Percentiles rank a stretch among this genome's conserved stretches.
Conservation (phyloP, 2,113 vertebrate genomes). For the Numenius arquata region DNA sequence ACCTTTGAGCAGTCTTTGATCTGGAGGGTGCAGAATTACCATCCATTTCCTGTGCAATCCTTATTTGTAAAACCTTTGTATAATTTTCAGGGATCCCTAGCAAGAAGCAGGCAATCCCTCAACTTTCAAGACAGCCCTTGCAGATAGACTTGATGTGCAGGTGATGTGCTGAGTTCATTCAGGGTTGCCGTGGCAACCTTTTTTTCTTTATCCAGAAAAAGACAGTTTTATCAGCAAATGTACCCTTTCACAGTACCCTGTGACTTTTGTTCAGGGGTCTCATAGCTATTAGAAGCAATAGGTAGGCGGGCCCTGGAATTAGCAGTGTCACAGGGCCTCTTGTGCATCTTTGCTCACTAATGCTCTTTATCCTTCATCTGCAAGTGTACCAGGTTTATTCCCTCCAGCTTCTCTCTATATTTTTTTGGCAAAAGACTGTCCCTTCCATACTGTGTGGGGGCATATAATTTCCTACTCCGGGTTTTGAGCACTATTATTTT, state of each 20-base stretch:
- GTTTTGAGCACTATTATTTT: not conserved
- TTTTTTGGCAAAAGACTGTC: not conserved
- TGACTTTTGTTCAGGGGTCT: not conserved
- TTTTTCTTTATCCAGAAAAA: not conserved
- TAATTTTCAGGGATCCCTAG: not conserved
- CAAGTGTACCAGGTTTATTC: not conserved
- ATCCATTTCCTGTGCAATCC: not conserved
- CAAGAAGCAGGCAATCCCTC: not conserved
- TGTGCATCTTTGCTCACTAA: not conserved
- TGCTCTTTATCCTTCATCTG: not conserved
- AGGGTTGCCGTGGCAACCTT: not conserved
- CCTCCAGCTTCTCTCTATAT: not conserved
- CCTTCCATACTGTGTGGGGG: not conserved
- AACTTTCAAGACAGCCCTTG: not conserved
- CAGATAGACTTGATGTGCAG: not conserved
- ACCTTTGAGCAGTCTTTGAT: not conserved
- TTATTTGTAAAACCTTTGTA: not conserved
- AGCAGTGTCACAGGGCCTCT: not conserved
- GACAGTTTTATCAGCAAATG: not conserved
- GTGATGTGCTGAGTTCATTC: not conserved
- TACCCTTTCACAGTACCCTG: not conserved
- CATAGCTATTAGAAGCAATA: not conserved
- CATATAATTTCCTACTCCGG: not conserved
- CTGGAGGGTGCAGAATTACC: not conserved
- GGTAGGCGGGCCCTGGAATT: not conserved